Base-by-base conservation (phyloP, 2,113 vertebrate genomes). In the Prunella himalayana region DNA sequence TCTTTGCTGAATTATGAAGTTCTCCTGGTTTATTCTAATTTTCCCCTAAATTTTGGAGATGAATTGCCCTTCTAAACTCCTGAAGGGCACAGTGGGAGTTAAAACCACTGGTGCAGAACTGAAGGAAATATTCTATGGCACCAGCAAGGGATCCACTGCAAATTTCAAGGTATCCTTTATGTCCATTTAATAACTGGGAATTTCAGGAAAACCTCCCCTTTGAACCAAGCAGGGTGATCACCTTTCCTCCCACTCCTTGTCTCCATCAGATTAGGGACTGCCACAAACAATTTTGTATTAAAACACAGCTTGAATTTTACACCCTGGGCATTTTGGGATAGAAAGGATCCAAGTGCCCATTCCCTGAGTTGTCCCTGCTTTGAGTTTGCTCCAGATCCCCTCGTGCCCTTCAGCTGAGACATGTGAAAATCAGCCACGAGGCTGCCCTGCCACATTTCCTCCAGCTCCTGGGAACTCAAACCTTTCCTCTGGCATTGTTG, bases 241-340 rank as follows among this genome's bases (percentile, higher is more conserved):
- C 24, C 9, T 70, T 35, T 28, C 44, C 45, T 39, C 61, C 39
- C n/a, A 14, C 13, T 59, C 45, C 23, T 35, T 33, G 21, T 27
- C 41, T 71, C 5, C 15, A 17, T 7, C 23, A 22, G 21, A 10
- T 44, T 22, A 84, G 60, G 44, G 4, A 57, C 5, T 11, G 15
- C 9, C 31, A 54, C 14, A 28, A 20, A 10, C 6, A 53, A 30
- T 24, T 45, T 3, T 2, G 0, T 12, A 9, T 47, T 42, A 11
- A 13, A 64, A 28, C 10, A 1, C 0, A 21, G 4, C 7, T 72
- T 57, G 41, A 47, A 51, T 92, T 84, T 56, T 68, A 23, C 4
- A 59, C 9, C 15, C 47, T 37, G 16, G 8, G 15, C 6, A 4
- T 61, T 77, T 86, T 53, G 76, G 33, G 60, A 16, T 4, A 28